A percentile compares a stretch with the other conserved stretches of the same genome.
Conservation (phyloP, 2,797 vertebrate genomes). For the Leuciscus waleckii region DNA sequence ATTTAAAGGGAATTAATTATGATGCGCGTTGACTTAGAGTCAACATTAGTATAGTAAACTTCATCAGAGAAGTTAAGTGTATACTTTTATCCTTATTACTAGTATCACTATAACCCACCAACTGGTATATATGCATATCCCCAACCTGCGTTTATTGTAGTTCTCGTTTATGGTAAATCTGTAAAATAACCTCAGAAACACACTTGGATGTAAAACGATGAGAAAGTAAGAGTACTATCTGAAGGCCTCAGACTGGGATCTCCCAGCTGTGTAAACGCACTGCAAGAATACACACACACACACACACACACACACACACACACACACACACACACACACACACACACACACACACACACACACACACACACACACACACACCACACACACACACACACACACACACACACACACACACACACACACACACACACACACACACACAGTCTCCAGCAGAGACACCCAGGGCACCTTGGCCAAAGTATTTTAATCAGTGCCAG, state of each 20-base stretch:
- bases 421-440: conserved; percentile 23
- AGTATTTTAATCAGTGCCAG: conserved; percentile 74
- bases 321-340: not conserved
- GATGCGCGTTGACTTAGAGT: too few species aligned
- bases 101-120: not conserved
- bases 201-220: conserved; percentile 13
- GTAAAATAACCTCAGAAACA: conserved; percentile 11
- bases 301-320: not conserved
- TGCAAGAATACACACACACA: not conserved
- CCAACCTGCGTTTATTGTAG: conserved; percentile 7
- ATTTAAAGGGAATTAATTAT: too few species aligned
- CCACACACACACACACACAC: not conserved
- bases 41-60: not conserved
- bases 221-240: conserved; percentile 1
- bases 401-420: conserved; percentile 52
- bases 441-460: conserved; percentile 32
- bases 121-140: not conserved
- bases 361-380: conserved; percentile 14
- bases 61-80: not conserved
- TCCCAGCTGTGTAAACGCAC: conserved; percentile 62
- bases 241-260: conserved; percentile 47
- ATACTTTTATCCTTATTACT: too few species aligned
- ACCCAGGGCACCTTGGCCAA: conserved; percentile 46
- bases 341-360: conserved; percentile 54
- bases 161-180: conserved; percentile 33